Base-by-base conservation (phyloP, 2,113 vertebrate species). In the Syngnathus scovelli region DNA sequence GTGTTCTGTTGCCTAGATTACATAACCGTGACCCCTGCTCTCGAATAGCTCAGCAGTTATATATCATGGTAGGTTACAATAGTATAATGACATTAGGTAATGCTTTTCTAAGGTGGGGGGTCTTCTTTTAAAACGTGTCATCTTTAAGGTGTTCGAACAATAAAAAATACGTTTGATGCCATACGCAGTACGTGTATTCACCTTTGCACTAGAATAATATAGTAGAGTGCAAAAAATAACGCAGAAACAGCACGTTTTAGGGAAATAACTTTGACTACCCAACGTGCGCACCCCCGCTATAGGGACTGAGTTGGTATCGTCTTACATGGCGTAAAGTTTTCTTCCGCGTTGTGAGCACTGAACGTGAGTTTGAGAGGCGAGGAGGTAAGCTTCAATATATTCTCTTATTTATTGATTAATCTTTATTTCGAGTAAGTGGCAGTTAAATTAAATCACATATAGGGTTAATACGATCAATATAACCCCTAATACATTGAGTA, bases 11-110 rank as follows among this genome's bases (percentile, higher is more conserved):
- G 27, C 21, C 13, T 72, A 37, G 3, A 72, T 91, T 90, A 72
- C 76, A 80, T 84, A 90, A 90, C 89, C 82, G 9, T 87, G 88
- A 91, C 71, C 88, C 69, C 68, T 87, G 0, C 1, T 82, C 79
- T 49, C 44, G 27, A 79, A 70, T 70, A 81, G 83, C 64, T 78
- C 75, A 8, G 61, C 43, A 55, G 46, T 72, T 48, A 74, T 78
- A 67, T 73, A 74, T 78, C 60, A 51, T 27, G 74, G 52, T 19
- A 33, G 44, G 72, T 74, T 66, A 76, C 71, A 36, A 39, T 1
- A 23, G 38, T 61, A 41, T 7, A 16, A 33, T n/a, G 72, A 51
- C 61, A 56, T 63, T 70, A 66, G 55, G 66, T 81, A 78, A 76
- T 23, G 39, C 4, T 9, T 51, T 8, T 16, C 1, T 19, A 3